These are phyloP conservation scores for Numida meleagris DNA, from an alignment of 2,113 vertebrate genomes.

Conservation along the genomic window DNA sequence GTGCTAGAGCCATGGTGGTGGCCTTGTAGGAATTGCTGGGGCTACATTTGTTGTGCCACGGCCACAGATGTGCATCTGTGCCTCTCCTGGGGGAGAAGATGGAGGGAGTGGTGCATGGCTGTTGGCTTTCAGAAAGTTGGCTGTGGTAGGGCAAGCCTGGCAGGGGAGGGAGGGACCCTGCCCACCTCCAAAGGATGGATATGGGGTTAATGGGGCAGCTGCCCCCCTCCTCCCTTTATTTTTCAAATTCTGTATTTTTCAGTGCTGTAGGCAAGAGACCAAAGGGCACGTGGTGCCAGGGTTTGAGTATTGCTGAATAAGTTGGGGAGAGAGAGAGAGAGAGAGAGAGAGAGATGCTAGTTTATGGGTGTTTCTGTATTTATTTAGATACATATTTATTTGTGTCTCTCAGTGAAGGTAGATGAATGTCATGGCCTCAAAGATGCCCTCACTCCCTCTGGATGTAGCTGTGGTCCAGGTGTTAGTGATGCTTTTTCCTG, in stretches of 20 bases:
- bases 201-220: too few species aligned
- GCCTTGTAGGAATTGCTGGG: fast-evolving
- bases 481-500: not conserved
- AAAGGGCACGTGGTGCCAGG: not conserved
- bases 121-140: not conserved
- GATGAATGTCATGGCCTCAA: not conserved
- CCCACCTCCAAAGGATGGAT: fast-evolving
- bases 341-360: not conserved
- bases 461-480: not conserved
- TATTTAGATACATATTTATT: not conserved
- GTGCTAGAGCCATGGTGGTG: fast-evolving
- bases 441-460: not conserved
- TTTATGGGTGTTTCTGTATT: not conserved
- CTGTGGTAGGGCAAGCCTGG: not conserved
- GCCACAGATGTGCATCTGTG: not conserved
- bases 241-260: not conserved
- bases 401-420: not conserved
- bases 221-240: not conserved
- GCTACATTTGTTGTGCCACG: too few species aligned
- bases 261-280: not conserved
- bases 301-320: not conserved
- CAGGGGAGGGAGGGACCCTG: not conserved
- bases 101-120: not conserved
- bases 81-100: not conserved
- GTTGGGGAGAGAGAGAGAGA: not conserved